These are phyloP conservation scores for Poecile atricapillus DNA, from an alignment of 2,113 vertebrate genomes.

Conservation along the genomic window DNA sequence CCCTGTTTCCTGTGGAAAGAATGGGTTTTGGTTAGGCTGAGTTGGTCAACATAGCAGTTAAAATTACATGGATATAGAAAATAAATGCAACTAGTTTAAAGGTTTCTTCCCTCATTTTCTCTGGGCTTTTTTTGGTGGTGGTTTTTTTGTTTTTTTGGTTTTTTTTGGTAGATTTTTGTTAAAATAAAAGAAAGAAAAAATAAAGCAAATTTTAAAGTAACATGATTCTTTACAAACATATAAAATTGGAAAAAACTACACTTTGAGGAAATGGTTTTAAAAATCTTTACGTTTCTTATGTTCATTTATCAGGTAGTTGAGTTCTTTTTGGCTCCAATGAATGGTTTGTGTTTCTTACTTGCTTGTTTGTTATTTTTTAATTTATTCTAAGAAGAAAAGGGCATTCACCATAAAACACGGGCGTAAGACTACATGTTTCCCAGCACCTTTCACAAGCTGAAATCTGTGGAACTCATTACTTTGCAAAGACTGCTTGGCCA, in stretches of 20 bases:
- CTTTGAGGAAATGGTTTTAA: background rate
- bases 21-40: conserved; percentile 50
- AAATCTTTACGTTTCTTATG: background rate
- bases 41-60: conserved; percentile 64
- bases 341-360: conserved; percentile 24
- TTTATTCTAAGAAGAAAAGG: conserved; percentile 69
- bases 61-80: conserved; percentile 52
- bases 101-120: background rate
- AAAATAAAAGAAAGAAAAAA: background rate
- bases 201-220: background rate
- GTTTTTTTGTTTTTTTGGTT: background rate
- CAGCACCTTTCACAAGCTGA: background rate
- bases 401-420: conserved; percentile 58
- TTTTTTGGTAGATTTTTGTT: background rate
- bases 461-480: background rate
- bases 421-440: conserved; percentile 24
- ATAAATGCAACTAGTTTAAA: background rate
- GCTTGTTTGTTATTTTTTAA: conserved; percentile 16
- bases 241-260: background rate
- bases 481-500: background rate
- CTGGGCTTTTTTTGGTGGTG: background rate
- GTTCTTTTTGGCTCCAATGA: conserved; percentile 46
- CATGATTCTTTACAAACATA: background rate
- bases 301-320: conserved; percentile 58
- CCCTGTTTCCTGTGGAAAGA: conserved; percentile 63